These are phyloP conservation scores for Hyperoodon ampullatus DNA, from an alignment of 2,113 vertebrate species.

Conservation along the genomic window DNA sequence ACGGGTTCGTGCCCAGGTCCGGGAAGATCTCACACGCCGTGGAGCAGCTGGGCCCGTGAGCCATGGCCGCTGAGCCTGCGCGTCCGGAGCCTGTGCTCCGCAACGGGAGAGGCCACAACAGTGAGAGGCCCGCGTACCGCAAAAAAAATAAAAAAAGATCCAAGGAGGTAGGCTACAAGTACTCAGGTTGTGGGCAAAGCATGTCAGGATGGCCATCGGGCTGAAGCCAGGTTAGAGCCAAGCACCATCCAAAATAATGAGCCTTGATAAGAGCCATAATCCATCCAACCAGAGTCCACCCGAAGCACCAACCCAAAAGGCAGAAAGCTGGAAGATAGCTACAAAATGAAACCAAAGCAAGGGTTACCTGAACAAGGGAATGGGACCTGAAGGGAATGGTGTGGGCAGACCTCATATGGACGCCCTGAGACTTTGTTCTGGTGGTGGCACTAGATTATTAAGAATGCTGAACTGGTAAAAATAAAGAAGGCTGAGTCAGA, in stretches of 20 bases:
- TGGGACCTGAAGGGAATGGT: background rate
- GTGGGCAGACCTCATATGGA: background rate
- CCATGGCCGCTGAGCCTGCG: too few species aligned
- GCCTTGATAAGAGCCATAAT: background rate
- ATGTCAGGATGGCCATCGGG: background rate
- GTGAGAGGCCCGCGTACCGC: too few species aligned
- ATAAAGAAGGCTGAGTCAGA: background rate
- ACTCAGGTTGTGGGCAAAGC: background rate
- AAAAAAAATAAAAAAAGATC: background rate
- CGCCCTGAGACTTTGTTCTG: background rate
- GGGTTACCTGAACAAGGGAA: background rate
- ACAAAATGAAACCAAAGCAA: background rate
- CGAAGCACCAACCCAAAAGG: background rate
- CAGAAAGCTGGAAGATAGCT: background rate
- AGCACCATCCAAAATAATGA: background rate
- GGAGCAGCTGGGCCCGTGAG: too few species aligned
- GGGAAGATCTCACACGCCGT: too few species aligned
- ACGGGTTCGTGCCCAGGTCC: too few species aligned
- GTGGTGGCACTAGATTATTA: background rate
- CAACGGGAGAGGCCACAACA: too few species aligned
- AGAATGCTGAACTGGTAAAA: background rate
- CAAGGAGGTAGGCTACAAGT: rapidly evolving
- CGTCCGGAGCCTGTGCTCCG: too few species aligned
- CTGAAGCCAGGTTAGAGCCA: background rate
- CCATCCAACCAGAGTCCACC: background rate